Evolutionary conservation across 2,888 invertebrate genomes (phyloP), one percentile per base, ranked within the genome.

Genomic region (Tetragonisca angustula): DNA sequence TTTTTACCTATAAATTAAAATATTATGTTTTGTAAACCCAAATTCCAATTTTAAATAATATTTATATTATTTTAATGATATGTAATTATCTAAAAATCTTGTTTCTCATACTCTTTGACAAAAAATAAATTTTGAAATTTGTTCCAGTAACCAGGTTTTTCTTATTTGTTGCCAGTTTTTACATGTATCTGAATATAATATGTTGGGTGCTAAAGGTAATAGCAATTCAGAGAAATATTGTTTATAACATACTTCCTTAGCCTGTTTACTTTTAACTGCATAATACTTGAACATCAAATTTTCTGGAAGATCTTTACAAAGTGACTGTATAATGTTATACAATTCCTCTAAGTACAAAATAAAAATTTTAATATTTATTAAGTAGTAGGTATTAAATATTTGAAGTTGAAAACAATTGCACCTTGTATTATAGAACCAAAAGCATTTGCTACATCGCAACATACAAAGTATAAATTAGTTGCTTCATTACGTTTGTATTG

Each of bases 351-450:
- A 36, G 68, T 27, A 2, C 24, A 19, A 64, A 68, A 71, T 32
- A 64, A 32, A 32, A 43, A 72, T 59, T 32, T 64, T 68, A 13
- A n/a, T 17, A 15, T 49, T 27, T 21, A 54, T 50, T 19, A n/a
- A n/a, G n/a, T n/a, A 2, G 9, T 50, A 62, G 9, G 36, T 56
- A 59, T 21, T 0, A 54, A 59, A 50, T 54, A 21, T 4, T 77
- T 52, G 2, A 69, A 59, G 6, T 56, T 61, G 19, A 19, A 68
- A 52, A 56, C 15, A 27, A 9, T 61, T 50, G 62, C 77, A 85
- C 85, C 49, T 11, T 80, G 85, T 54, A 67, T 15, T 52, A 85
- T 71, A 24, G 85, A 81, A 85, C 81, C 85, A 65, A 85, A 85
- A 13, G 85, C 85, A 72, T 85, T 70, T 15, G 3, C 19, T 64